Conservation (phyloP, 2,113 vertebrate genomes). For the Thomomys bottae region DNA sequence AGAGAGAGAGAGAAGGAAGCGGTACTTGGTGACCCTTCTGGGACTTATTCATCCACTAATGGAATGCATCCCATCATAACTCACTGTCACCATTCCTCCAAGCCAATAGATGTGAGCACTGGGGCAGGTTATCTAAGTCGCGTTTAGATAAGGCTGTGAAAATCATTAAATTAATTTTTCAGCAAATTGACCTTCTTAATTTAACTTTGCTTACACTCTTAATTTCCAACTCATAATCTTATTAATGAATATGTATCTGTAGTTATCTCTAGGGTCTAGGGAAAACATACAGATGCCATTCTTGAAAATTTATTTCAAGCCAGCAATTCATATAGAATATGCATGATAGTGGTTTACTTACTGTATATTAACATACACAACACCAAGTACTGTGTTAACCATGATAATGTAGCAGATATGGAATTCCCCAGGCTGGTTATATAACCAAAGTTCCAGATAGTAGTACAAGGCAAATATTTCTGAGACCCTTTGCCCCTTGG, state of each 20-base stretch:
- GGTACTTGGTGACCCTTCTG: neutral
- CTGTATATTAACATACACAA: neutral
- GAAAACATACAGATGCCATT: conserved; percentile 27
- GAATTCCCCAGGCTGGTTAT: neutral
- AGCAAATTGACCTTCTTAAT: conserved; percentile 61
- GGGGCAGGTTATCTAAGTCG: conserved; percentile 49
- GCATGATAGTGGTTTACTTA: conserved; percentile 9
- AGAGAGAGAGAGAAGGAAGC: neutral
- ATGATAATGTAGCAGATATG: neutral
- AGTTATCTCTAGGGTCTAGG: neutral
- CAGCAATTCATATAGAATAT: neutral
- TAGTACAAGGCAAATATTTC: neutral
- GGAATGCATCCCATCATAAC: neutral
- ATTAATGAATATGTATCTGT: conserved; percentile 10
- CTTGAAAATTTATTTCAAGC: conserved; percentile 23
- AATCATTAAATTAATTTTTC: conserved; percentile 59
- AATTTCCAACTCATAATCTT: conserved; percentile 31
- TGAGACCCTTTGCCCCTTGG: neutral
- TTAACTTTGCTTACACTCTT: conserved; percentile 55
- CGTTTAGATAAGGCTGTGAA: conserved; percentile 58
- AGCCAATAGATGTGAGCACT: conserved; percentile 49
- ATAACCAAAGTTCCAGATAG: neutral
- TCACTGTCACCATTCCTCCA: neutral
- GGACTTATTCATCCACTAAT: neutral
- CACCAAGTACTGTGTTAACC: neutral